Base-by-base conservation (phyloP, 2,797 vertebrate species). In the Molossus alvarezi region DNA sequence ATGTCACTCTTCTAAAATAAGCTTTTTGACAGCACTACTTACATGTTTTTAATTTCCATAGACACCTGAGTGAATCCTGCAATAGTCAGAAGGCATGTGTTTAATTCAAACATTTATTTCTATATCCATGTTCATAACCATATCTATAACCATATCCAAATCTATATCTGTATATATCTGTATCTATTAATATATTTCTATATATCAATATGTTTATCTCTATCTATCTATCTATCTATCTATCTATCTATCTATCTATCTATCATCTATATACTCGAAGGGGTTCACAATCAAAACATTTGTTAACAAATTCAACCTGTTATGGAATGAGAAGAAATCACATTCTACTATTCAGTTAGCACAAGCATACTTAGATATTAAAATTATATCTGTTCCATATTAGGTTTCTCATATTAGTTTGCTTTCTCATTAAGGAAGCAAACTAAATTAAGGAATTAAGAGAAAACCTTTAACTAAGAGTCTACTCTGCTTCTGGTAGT, bases 241-340 rank as follows among this genome's bases (percentile, higher is more conserved):
- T 79, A 60, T 90, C 11, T 85, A 6, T 85, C 3, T 77, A 75
- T 58, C 29, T 21, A 11, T 92, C 25, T 58, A 12, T 77, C 10
- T 25, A 13, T 90, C 4, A 29, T 58, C 55, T 95, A 23, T 51
- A 60, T 57, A 64, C 9, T n/a, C 17, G 41, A 51, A 73, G 18
- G 45, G 15, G 9, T 86, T 91, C 64, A 86, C 10, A 69, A 79
- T 18, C 64, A 92, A 91, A 90, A 92, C 14, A n/a, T 79, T 64
- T n/a, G 8, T 85, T 60, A 90, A 86, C 10, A 91, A 91, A 27
- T 55, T 76, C 13, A 6, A 41, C 14, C 20, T 37, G 37, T 79
- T 58, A 72, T 55, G 11, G 75, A 89, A 58, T 45, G 51, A 90
- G 67, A 91, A 91, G 33, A 65, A 1, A 5, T 79, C 21, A 69